phyloP scores from a whole-genome alignment of 2,797 vertebrate genomes.

The Phrynocephalus vlangalii region DNA sequence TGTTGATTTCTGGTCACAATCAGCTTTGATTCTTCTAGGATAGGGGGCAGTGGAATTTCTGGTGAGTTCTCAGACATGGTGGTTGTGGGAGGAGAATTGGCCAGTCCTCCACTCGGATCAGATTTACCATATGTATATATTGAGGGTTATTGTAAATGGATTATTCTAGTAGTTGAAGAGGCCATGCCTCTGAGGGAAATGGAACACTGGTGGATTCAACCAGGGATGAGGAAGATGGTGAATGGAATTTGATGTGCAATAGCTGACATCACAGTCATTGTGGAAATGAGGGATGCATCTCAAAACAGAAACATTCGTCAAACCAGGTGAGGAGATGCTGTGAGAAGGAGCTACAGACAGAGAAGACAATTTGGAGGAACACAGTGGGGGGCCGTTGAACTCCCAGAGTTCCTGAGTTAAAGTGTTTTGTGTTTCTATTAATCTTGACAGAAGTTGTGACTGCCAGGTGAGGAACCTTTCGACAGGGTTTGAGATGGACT shows the following conservation, averaged over 20 bases:
- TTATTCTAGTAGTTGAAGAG: neutral
- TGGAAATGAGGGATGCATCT: neutral
- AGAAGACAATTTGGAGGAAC: neutral
- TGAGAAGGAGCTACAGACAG: neutral
- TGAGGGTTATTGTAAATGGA: no score
- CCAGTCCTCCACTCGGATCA: no score
- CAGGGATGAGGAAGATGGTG: neutral
- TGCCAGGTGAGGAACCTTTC: conserved; percentile 4
- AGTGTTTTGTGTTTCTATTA: neutral
- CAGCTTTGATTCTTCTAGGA: no score
- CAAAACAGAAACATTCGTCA: neutral
- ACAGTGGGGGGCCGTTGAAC: neutral
- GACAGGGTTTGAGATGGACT: neutral
- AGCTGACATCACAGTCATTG: neutral
- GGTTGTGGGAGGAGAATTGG: no score
- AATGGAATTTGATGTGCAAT: neutral
- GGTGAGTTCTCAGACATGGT: no score
- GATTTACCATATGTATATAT: no score
- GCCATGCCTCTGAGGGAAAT: neutral
- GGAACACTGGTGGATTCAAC: neutral
- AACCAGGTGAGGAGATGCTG: neutral
- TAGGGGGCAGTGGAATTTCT: no score
- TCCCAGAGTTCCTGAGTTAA: conserved; percentile 7
- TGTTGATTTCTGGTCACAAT: no score
- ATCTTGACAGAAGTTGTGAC: conserved; percentile 13